Evolutionary conservation across 2,113 vertebrate species (phyloP), one percentile per base, ranked within the genome.

Genomic region (Hepsetus odoe): DNA sequence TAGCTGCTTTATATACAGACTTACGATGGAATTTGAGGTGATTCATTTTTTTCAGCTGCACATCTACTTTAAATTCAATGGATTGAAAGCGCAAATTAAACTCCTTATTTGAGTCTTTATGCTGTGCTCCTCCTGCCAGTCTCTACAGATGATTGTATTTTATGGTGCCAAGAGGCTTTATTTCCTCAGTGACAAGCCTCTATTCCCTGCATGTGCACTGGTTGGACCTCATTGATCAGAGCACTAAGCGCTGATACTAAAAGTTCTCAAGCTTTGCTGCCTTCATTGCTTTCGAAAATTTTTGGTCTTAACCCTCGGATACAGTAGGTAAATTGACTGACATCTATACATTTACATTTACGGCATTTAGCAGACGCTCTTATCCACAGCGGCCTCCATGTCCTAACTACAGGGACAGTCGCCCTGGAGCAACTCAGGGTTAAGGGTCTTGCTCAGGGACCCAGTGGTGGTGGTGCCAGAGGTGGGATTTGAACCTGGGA

Each of bases 51-150:
- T 33, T 13, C 35, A 75, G 46, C 28, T 16, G 42, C 30, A 62
- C 38, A 62, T 24, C 56, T 74, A 33, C 26, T 32, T 53, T 75
- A 53, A 22, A 49, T 46, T 38, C 49, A n/a, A 26, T 4, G 20
- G n/a, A 14, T 44, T 51, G 12, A 65, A 64, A 51, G 18, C 55
- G n/a, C 74, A 51, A 62, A 80, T 59, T 42, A 46, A 59, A 77
- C 11, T 7, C 40, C 74, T 59, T 44, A 77, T 33, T 77, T 46
- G 44, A 80, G 32, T 30, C 33, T 28, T 49, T 74, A 62, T 44
- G 33, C 51, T 56, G 51, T 26, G 33, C 35, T 58, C 65, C 40
- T 24, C 51, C 65, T 30, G 24, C 38, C 44, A 51, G 28, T 18
- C n/a, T 38, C 61, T 14, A 20, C 42, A 20, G 44, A 65, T 51